Conservation (phyloP, 2,113 vertebrate species). For the Planiliza haematocheilus region DNA sequence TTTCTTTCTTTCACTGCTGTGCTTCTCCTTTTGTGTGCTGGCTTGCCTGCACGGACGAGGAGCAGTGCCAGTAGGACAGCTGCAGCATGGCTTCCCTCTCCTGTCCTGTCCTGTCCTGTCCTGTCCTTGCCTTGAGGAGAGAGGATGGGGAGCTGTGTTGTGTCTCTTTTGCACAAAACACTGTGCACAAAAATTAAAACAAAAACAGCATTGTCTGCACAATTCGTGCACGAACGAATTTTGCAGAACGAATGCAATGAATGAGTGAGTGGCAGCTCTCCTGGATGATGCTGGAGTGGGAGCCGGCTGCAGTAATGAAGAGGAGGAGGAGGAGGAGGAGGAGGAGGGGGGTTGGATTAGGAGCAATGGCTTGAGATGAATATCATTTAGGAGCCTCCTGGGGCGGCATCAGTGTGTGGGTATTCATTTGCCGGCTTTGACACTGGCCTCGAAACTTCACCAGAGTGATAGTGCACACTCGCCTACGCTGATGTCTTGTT, state of each 20-base stretch:
- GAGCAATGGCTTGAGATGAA: slow-evolving; percentile 49
- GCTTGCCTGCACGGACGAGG: slow-evolving; percentile 21
- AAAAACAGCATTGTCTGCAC: too few relatives aligned
- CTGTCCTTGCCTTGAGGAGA: slow-evolving; percentile 31
- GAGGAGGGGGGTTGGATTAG: too few relatives aligned
- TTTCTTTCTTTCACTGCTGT: not conserved
- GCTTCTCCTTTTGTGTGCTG: slow-evolving; percentile 75
- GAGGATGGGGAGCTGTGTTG: too few relatives aligned
- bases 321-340: too few relatives aligned
- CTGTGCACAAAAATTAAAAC: too few relatives aligned
- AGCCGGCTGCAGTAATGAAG: slow-evolving; percentile 35
- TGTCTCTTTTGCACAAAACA: too few relatives aligned
- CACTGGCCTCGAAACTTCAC: slow-evolving; percentile 4
- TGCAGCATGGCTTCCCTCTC: slow-evolving; percentile 66
- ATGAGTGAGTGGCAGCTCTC: slow-evolving; percentile 3
- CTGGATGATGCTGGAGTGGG: slow-evolving; percentile 9
- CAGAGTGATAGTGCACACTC: too few relatives aligned
- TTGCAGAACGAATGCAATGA: too few relatives aligned
- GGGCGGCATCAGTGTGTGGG: slow-evolving; percentile 32
- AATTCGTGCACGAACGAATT: too few relatives aligned
- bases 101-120: slow-evolving; percentile 46
- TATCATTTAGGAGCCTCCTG: slow-evolving; percentile 53
- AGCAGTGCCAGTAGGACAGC: slow-evolving; percentile 65
- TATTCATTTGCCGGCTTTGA: not conserved
- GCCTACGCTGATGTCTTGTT: not conserved